Percentiles rank a stretch among this genome's conserved stretches.
phyloP scores from a whole-genome alignment of 1,140 invertebrate species.

The Drosophila arawakana region DNA sequence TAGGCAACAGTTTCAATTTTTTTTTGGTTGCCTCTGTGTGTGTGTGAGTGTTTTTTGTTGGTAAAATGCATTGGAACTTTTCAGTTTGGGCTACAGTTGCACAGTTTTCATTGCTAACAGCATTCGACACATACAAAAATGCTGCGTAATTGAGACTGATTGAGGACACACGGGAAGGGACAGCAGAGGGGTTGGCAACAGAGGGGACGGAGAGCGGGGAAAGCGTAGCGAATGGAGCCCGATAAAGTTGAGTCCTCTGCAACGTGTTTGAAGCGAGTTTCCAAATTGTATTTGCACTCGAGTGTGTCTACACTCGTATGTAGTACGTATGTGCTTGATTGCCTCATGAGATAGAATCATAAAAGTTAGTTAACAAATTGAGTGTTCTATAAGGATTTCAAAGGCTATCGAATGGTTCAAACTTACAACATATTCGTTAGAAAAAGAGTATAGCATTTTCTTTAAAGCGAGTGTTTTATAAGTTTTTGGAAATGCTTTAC shows the following conservation, averaged over 20 bases:
- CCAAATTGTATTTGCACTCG: slow-evolving; percentile 30
- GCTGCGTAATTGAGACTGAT: slow-evolving; percentile 79
- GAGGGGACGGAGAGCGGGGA: background rate
- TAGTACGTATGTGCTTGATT: slow-evolving; percentile 10
- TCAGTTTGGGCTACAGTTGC: slow-evolving; percentile 73
- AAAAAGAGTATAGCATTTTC: too few relatives aligned
- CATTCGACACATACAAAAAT: slow-evolving; percentile 74
- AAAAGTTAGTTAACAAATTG: slow-evolving; percentile 33
- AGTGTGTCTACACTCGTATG: background rate
- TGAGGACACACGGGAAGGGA: slow-evolving; percentile 31
- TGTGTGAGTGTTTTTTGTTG: slow-evolving; percentile 45
- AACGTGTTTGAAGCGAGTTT: slow-evolving; percentile 35
- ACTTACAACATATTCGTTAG: too few relatives aligned
- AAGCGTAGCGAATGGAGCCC: slow-evolving; percentile 1
- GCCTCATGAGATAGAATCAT: slow-evolving; percentile 28
- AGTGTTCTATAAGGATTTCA: slow-evolving; percentile 4
- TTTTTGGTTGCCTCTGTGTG: background rate
- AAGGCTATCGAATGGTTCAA: background rate
- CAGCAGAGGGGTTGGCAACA: background rate
- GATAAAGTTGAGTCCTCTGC: slow-evolving; percentile 40
- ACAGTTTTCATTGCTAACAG: slow-evolving; percentile 77
- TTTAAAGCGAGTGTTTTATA: too few relatives aligned
- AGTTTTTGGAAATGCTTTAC: background rate
- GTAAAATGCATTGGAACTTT: slow-evolving; percentile 73
- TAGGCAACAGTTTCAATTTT: slow-evolving; percentile 75